Evolutionary conservation across 1,140 invertebrate genomes (phyloP), one percentile per base, ranked within the genome.

Genomic region (Medauroidea extradentata): DNA sequence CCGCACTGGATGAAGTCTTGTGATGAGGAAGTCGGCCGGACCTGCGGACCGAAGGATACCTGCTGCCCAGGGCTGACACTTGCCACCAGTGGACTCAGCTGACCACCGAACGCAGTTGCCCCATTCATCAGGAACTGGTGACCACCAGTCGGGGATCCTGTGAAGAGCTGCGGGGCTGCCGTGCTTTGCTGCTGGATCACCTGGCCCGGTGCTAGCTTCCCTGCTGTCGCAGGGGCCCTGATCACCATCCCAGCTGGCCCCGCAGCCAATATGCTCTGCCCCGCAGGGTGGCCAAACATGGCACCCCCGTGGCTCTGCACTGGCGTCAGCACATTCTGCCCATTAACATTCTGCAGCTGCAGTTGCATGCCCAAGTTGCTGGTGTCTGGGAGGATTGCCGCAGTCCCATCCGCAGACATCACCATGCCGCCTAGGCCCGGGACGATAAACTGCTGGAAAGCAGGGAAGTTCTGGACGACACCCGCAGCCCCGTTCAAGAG

Each of bases 371-470:
- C 85, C 54, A 86, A 78, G 51, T 85, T 83, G 0, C 80, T 83
- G 14, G 85, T 81, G 56, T 87, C 83, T 67, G 86, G 83, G 3
- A 89, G 71, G 18, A 89, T 75, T 0, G 79, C 80, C 0, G 85
- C 82, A 1, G 86, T 85, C 1, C 83, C 83, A 65, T 88, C 83
- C 24, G 87, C 81, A 34, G 68, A 63, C 87, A 85, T 84, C 46
- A 89, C 81, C 81, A 92, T 83, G 61, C 89, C 80, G 1, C 88
- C 87, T 1, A 90, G 71, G 64, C 89, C 88, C 3, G 90, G 89
- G 46, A 92, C 84, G 48, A 91, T 85, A 65, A 91, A 87, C 67
- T 92, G 89, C 66, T 91, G 90, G 53, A 90, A 88, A 0, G 86
- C 83, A 0, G 86, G 86, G 67, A 90, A 86, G 69, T 90, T 89